Evolutionary conservation across 2,113 vertebrate species (phyloP), one percentile per base, ranked within the genome.

Genomic region (Symphodus melops): DNA sequence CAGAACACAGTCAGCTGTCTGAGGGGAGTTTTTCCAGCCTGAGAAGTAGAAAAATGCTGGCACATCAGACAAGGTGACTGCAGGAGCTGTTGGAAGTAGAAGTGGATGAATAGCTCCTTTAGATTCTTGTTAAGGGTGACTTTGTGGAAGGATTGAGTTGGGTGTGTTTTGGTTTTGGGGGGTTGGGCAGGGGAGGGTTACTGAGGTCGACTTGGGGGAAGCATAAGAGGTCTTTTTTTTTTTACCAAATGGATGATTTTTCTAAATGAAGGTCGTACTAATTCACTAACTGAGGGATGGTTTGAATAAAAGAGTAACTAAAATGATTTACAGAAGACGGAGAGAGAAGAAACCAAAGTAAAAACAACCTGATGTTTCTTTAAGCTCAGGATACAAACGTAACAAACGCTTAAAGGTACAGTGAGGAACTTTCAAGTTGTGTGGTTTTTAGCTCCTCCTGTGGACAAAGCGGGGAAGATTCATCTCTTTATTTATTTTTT

Each of bases 51-150:
- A 85, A 84, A 63, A 72, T 71, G 76, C 56, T 1, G 41, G 60
- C 60, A 57, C 65, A 77, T 59, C 44, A 62, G 25, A 17, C 36
- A 8, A 70, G 28, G 61, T 23, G 57, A 85, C 39, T 55, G 1
- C 16, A 42, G 4, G 25, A 68, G 72, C 16, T 64, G 55, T 51
- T 49, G 55, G 64, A 63, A 23, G 39, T 19, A 20, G 62, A 36
- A 10, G 73, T 49, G 80, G 67, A 88, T 82, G 70, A 88, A 79
- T 64, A 5, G 46, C 55, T 71, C 57, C 49, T 89, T 89, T 72
- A 57, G 49, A 46, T 51, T 60, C 44, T 11, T 33, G 16, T 79
- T 71, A 68, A 85, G 42, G 78, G 76, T 23, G 58, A 54, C 55
- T 83, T 74, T 61, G 41, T 72, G 23, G 57, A 14, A 7, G 36